These are phyloP conservation scores for Ispidina lecontei DNA, from an alignment of 2,797 vertebrate genomes.

Conservation along the genomic window DNA sequence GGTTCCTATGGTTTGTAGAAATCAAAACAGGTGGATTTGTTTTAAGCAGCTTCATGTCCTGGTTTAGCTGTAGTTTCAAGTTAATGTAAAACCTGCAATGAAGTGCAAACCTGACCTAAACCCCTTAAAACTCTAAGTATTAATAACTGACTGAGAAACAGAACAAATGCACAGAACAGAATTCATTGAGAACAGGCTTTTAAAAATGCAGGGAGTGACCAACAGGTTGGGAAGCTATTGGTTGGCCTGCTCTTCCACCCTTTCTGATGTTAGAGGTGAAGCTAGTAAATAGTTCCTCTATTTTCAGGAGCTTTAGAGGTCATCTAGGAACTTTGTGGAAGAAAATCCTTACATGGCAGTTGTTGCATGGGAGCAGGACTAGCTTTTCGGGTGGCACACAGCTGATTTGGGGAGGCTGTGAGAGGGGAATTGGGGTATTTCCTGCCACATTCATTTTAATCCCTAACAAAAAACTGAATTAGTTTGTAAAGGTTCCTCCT, in stretches of 20 bases:
- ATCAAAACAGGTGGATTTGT: not conserved
- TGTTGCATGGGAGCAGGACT: not conserved
- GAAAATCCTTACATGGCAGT: not conserved
- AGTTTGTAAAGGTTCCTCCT: not conserved
- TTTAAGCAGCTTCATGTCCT: not conserved
- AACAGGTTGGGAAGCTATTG: fast-evolving
- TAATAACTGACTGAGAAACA: not conserved
- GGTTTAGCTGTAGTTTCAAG: not conserved
- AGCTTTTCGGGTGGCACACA: not conserved
- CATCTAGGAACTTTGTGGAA: not conserved
- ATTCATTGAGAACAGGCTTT: not conserved
- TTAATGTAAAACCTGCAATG: not conserved
- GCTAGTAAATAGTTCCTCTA: not conserved
- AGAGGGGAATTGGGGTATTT: not conserved
- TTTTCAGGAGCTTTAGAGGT: not conserved
- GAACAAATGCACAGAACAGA: not conserved
- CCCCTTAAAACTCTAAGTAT: not conserved
- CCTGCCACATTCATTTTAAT: not conserved
- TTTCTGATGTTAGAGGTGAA: not conserved
- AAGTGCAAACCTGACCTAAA: not conserved
- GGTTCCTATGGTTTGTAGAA: not conserved
- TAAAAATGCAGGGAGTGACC: not conserved
- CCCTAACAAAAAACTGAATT: not conserved
- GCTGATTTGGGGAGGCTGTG: not conserved
- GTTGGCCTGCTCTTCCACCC: not conserved